Evolutionary conservation across 2,113 vertebrate species (phyloP).

Genomic region (Cisticola juncidis): DNA sequence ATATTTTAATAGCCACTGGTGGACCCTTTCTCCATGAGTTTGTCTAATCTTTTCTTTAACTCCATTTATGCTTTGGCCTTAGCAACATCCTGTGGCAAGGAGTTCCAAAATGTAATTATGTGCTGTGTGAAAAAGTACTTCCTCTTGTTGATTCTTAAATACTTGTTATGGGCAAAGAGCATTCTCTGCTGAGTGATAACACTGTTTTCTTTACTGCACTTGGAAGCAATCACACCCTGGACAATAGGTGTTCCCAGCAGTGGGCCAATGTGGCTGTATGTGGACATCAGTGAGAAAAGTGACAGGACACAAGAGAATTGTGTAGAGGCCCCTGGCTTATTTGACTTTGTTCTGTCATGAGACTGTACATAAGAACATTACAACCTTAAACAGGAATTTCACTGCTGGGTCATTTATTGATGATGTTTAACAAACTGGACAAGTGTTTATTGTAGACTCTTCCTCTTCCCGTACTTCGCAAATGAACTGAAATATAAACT

Average conservation of each 20-base stretch:
- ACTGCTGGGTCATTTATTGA: constrained; percentile 11
- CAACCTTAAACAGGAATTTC: neutral
- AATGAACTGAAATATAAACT: constrained; percentile 11
- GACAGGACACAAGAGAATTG: neutral
- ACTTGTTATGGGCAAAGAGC: constrained; percentile 5
- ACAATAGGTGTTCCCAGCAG: constrained; percentile 35
- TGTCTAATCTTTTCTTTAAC: constrained; percentile 39
- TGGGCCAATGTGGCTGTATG: neutral
- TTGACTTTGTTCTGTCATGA: neutral
- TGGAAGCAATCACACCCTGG: neutral
- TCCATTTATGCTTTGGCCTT: constrained; percentile 48
- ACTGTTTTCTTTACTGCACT: neutral
- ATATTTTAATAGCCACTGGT: constrained; percentile 41
- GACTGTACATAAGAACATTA: neutral
- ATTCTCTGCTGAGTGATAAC: constrained; percentile 27
- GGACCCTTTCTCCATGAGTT: neutral
- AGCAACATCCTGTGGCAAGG: constrained; percentile 47
- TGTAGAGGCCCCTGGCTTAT: neutral
- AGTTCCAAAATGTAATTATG: constrained; percentile 47
- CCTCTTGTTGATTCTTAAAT: constrained; percentile 46
- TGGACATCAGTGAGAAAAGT: neutral
- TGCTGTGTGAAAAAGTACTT: constrained; percentile 63
- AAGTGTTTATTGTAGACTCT: constrained; percentile 46
- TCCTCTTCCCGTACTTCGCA: neutral
- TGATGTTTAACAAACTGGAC: constrained; percentile 42